Evolutionary conservation across 2,113 vertebrate species (phyloP), one percentile per base, ranked within the genome.

Genomic region (Lepisosteus osseus): DNA sequence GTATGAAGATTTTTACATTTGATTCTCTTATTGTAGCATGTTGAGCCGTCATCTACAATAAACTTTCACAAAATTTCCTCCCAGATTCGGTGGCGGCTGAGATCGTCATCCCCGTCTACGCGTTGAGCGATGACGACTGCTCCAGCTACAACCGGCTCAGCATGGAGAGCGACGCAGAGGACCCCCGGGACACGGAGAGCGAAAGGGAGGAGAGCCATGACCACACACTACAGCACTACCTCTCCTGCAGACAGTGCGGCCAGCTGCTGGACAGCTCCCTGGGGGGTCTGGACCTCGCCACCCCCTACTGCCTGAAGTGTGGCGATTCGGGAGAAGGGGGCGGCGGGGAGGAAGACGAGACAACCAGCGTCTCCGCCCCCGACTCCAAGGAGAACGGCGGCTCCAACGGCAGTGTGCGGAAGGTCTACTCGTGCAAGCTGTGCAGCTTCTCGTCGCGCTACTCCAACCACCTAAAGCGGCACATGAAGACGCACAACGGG

Each of bases 401-500:
- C 62, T 65, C 62, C 17, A 85, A 88, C 41, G 88, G 88, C 65
- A 82, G 79, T 62, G 68, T 68, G 45, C 78, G 91, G 69, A 93
- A 95, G 54, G 86, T 98, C 73, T 95, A 95, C 87, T 91, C 94
- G 61, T 98, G 97, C 84, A 92, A 94, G 80, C 89, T 97, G 62
- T 99, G 97, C 69, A 93, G 95, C 86, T 99, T 99, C 80, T 95
- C 94, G 54, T 97, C 97, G 0, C 95, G 96, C 78, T 98, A 99
- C 84, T 95, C 96, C 84, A 98, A 96, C 89, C 97, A 99, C 54
- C 94, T 98, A 73, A 98, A 97, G 86, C 93, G 97, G 62, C 97
- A 99, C 90, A 98, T 98, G 97, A 97, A 98, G 92, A 98, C 95
- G 0, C 97, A 99, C 91, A 98, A 97, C 0, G 97, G 97, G 29